Conservation (phyloP, 2,113 vertebrate genomes). For the Callocephalon fimbriatum region DNA sequence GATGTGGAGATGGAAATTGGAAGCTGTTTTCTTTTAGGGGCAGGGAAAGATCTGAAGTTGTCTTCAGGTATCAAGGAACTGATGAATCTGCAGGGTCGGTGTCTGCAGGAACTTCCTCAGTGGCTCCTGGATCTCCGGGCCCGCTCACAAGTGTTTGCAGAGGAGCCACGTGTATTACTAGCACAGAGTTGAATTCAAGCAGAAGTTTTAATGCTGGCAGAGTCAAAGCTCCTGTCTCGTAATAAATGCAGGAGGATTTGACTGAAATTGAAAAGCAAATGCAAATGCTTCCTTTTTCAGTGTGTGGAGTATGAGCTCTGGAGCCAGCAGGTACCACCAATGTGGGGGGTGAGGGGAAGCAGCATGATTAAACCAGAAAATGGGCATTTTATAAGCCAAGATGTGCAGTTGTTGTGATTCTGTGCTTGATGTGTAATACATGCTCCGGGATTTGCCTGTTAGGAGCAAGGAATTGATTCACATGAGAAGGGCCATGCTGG, state of each 20-base stretch:
- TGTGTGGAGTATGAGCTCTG: neutral
- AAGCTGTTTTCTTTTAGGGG: neutral
- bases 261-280: neutral
- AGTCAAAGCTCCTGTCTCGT: neutral
- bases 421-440: neutral
- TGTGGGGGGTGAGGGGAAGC: neutral
- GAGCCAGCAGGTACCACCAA: neutral
- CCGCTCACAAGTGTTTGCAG: neutral
- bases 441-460: fast-evolving
- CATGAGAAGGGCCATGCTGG: neutral
- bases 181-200: neutral
- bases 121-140: neutral
- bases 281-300: neutral
- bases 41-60: neutral
- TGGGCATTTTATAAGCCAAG: neutral
- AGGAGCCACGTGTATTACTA: neutral
- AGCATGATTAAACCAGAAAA: neutral
- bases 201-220: neutral
- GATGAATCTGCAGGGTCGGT: neutral
- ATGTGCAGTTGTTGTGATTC: neutral
- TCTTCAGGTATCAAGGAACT: neutral
- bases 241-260: neutral
- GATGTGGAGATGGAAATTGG: neutral
- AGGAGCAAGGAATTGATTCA: fast-evolving
- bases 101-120: neutral